Conservation (phyloP, 2,113 vertebrate species). For the Sturnus vulgaris region DNA sequence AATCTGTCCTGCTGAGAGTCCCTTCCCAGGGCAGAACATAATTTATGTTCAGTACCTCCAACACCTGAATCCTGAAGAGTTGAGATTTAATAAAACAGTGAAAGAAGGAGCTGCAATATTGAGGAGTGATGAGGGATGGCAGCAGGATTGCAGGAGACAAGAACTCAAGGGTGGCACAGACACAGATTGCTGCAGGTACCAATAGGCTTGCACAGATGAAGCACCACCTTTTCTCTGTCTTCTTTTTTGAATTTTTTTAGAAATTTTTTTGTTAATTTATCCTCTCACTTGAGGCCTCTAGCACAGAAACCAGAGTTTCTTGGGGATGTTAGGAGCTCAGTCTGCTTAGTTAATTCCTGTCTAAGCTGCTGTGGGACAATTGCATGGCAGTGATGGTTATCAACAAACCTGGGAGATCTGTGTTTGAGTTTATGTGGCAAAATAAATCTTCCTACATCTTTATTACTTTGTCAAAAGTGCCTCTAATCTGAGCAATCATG, state of each 20-base stretch:
- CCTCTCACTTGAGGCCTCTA: background rate
- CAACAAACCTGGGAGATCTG: background rate
- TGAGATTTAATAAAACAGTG: background rate
- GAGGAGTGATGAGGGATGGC: background rate
- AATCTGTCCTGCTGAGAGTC: background rate
- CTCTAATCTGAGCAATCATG: background rate
- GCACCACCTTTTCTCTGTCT: fast-evolving
- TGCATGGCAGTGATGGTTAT: background rate
- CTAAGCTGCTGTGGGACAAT: background rate
- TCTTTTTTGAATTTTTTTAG: background rate
- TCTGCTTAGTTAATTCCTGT: background rate
- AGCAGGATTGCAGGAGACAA: background rate
- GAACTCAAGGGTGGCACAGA: background rate
- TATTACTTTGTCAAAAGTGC: background rate
- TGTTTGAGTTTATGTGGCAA: background rate
- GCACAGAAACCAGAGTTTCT: background rate
- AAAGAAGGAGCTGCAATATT: background rate
- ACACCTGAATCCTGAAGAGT: background rate
- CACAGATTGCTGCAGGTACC: background rate
- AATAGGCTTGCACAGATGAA: background rate
- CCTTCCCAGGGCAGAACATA: background rate
- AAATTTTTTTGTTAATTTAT: background rate
- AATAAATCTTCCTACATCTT: background rate
- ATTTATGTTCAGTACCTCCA: background rate
- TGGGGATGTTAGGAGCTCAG: background rate